These are phyloP conservation scores for Hermaeophaga mercurialis DNA, from an alignment of 2,888 invertebrate species.

Conservation along the genomic window DNA sequence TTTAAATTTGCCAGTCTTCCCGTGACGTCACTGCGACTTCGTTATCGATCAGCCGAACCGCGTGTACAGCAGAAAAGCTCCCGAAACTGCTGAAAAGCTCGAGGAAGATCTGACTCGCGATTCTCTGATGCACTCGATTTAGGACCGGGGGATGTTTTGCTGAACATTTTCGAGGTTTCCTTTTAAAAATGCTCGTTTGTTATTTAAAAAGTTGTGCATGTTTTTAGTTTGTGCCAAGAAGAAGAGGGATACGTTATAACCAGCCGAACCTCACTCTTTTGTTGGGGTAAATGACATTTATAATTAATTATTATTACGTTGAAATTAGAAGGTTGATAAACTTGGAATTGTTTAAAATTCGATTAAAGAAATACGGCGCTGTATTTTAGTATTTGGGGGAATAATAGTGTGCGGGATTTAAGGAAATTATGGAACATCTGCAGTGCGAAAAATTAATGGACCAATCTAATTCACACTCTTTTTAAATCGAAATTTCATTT, in stretches of 20 bases:
- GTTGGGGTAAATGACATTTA: constrained; percentile 45
- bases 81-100: constrained; percentile 39
- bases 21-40: constrained; percentile 58
- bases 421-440: too few relatives aligned
- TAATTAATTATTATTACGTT: constrained; percentile 22
- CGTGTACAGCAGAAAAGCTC: constrained; percentile 53
- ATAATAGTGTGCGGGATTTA: too few relatives aligned
- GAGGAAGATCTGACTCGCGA: constrained; percentile 40
- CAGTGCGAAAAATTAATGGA: too few relatives aligned
- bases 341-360: neutral
- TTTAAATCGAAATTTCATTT: too few relatives aligned
- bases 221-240: constrained; percentile 30
- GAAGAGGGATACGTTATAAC: constrained; percentile 11
- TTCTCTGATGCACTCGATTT: constrained; percentile 16
- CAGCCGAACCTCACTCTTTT: constrained; percentile 42
- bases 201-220: constrained; percentile 31
- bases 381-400: too few relatives aligned
- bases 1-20: constrained; percentile 21
- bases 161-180: constrained; percentile 13
- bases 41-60: constrained; percentile 56
- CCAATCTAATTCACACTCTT: too few relatives aligned
- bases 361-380: too few relatives aligned
- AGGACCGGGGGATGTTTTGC: constrained; percentile 18
- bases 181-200: constrained; percentile 27
- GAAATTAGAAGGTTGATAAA: neutral